Evolutionary conservation across 2,888 invertebrate species (phyloP), one percentile per base, ranked within the genome.

Genomic region (Mimachlamys varia): DNA sequence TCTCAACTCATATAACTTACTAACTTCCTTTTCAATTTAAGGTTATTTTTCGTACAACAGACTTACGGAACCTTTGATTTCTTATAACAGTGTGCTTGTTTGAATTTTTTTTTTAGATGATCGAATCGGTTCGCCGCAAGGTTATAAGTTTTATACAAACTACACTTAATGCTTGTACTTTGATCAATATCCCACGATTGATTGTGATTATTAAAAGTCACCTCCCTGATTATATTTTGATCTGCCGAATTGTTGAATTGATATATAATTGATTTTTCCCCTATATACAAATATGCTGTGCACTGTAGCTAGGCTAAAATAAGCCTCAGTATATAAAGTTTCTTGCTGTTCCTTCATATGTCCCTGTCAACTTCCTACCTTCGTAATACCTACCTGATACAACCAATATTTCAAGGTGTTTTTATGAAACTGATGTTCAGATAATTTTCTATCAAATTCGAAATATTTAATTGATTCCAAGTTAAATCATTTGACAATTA

Each of bases 61-160:
- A 62, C 22, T 0, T 19, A 17, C n/a, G 62, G n/a, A 22, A 7
- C 19, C 53, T 53, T 17, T 53, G n/a, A 62, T 3, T 22, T 62
- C 22, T 62, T 22, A 33, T 76, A 76, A 76, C 76, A 15, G 76
- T 33, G 10, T 76, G 15, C 76, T 76, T 13, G 27, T 76, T n/a
- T n/a, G n/a, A n/a, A n/a, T n/a, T n/a, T 33, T 76, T 33, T 76
- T 76, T 76, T 33, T 76, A 76, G 76, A 76, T 76, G 76, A 76
- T 76, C 33, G 76, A 76, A 76, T 76, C 76, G 33, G 76, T 76
- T 76, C 76, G 76, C 22, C 76, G 17, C 76, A 76, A 76, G 76
- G 76, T 76, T 76, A 76, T 15, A 5, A 76, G 22, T 33, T 76
- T 76, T 76, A 76, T 22, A 22, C 76, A 33, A 76, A 76, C 33